Evolutionary conservation across 2,113 vertebrate species (phyloP).

Genomic region (Myanophis thanlyinensis): DNA sequence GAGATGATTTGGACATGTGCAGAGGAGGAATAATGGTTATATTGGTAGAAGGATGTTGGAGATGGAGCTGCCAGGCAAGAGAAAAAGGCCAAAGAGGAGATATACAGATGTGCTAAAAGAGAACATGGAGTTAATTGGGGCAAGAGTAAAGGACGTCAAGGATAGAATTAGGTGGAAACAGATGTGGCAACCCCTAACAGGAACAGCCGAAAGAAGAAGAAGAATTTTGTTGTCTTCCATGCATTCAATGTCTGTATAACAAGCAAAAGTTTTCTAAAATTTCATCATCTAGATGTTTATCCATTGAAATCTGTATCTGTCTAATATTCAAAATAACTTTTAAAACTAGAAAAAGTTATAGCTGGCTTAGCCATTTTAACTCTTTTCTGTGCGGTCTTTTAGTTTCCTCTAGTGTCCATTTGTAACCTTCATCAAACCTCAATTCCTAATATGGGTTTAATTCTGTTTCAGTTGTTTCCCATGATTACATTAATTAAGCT

Average conservation of each 20-base stretch:
- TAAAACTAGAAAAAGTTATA: background rate
- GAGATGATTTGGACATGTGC: no score
- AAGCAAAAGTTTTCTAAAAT: background rate
- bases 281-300: background rate
- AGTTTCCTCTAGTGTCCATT: background rate
- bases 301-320: background rate
- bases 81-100: no score
- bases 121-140: no score
- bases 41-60: no score
- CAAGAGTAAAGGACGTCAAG: no score
- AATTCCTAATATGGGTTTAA: background rate
- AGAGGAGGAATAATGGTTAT: no score
- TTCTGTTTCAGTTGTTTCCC: background rate
- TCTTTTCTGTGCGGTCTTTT: background rate
- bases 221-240: background rate
- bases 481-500: background rate
- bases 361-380: background rate
- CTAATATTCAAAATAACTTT: background rate
- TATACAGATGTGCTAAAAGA: no score
- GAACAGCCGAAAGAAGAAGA: no score
- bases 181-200: no score
- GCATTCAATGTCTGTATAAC: background rate
- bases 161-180: no score
- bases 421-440: background rate
- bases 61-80: no score